Percentiles rank a stretch among this genome's conserved stretches.
Evolutionary conservation across 2,888 invertebrate species (phyloP).

Genomic region (Gasteruption jaculator): DNA sequence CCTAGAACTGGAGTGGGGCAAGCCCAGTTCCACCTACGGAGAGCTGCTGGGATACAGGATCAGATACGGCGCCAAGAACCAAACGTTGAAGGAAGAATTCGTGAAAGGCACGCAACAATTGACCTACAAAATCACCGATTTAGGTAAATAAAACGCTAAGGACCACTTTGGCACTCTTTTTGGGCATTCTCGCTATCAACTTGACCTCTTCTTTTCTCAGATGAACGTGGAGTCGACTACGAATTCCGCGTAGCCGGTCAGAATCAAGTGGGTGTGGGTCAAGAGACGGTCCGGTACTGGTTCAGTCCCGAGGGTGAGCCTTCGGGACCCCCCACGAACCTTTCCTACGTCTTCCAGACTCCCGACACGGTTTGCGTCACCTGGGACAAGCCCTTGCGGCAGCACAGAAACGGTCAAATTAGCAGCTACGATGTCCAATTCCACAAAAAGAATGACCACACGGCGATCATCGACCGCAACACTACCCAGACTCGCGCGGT

Average conservation of each 20-base stretch:
- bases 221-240: constrained; percentile 89
- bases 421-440: constrained; percentile 90
- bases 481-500: constrained; percentile 75
- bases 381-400: constrained; percentile 82
- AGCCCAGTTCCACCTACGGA: constrained; percentile 86
- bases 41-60: constrained; percentile 82
- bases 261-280: constrained; percentile 92
- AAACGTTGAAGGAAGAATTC: constrained; percentile 68
- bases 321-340: constrained; percentile 80
- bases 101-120: constrained; percentile 63
- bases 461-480: constrained; percentile 64
- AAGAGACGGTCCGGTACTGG: constrained; percentile 87
- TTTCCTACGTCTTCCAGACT: constrained; percentile 83
- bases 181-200: background rate
- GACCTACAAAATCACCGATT: constrained; percentile 70
- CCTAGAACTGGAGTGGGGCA: constrained; percentile 89
- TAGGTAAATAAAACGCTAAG: constrained; percentile 54
- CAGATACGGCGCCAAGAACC: constrained; percentile 82
- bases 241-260: constrained; percentile 95
- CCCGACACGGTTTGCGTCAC: constrained; percentile 87
- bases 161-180: background rate
- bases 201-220: constrained; percentile 18
- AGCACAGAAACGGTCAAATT: constrained; percentile 91
- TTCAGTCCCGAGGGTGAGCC: constrained; percentile 93
- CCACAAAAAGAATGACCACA: constrained; percentile 82